Evolutionary conservation across 2,113 vertebrate genomes (phyloP).

Genomic region (Alexandromys fortis): DNA sequence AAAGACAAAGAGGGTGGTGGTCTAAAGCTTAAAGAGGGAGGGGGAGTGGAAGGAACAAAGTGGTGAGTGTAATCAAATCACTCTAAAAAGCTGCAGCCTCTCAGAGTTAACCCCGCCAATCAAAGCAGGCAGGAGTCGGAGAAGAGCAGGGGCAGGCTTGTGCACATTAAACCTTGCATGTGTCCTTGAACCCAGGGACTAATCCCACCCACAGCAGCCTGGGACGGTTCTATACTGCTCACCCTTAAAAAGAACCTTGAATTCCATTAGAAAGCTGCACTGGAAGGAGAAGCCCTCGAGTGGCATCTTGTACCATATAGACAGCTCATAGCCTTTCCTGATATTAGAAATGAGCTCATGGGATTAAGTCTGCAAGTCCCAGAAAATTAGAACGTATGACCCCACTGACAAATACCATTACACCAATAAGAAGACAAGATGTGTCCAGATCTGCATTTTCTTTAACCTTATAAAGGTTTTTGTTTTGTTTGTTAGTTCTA

Average conservation of each 20-base stretch:
- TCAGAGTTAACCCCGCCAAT: slow-evolving; percentile 94
- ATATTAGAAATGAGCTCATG: slow-evolving; percentile 76
- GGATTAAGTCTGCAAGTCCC: slow-evolving; percentile 81
- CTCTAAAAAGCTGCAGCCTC: slow-evolving; percentile 89
- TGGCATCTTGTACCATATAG: slow-evolving; percentile 62
- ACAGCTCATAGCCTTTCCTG: slow-evolving; percentile 69
- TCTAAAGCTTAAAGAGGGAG: slow-evolving; percentile 59
- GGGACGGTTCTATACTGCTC: slow-evolving; percentile 61
- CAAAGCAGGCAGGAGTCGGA: slow-evolving; percentile 82
- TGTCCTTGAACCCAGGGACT: slow-evolving; percentile 91
- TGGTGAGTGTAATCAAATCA: slow-evolving; percentile 94
- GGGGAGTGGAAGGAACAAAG: slow-evolving; percentile 85
- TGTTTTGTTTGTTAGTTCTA: background rate
- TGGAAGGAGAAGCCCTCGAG: slow-evolving; percentile 66
- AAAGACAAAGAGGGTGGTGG: slow-evolving; percentile 93
- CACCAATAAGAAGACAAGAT: slow-evolving; percentile 71
- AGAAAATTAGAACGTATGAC: slow-evolving; percentile 74
- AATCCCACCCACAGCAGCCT: slow-evolving; percentile 69
- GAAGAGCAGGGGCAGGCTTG: slow-evolving; percentile 85
- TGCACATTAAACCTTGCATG: slow-evolving; percentile 89
- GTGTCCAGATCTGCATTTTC: slow-evolving; percentile 60
- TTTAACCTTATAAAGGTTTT: background rate
- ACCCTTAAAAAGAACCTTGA: slow-evolving; percentile 72
- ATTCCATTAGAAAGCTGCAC: slow-evolving; percentile 80
- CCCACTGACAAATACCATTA: slow-evolving; percentile 63